These are phyloP conservation scores for Oplegnathus fasciatus DNA, from an alignment of 2,113 vertebrate genomes.

Conservation along the genomic window DNA sequence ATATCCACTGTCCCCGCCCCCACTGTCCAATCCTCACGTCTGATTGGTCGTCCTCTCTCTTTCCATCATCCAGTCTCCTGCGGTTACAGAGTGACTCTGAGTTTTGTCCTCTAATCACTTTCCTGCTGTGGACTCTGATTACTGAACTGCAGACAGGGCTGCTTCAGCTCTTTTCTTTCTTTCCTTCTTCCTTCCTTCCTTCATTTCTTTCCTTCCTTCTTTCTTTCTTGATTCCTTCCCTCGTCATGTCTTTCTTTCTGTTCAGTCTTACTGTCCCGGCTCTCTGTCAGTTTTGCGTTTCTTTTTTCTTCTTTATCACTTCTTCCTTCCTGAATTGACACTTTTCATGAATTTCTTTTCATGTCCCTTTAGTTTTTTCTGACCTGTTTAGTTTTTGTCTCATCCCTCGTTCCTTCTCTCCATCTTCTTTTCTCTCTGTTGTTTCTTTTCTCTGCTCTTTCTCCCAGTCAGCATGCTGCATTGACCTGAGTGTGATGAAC, in stretches of 20 bases:
- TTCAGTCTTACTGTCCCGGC: neutral
- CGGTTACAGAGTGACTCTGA: conserved; percentile 52
- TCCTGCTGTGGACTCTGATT: conserved; percentile 43
- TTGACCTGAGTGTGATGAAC: conserved; percentile 47
- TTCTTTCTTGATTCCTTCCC: neutral
- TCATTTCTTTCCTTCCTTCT: neutral
- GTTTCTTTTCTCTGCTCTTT: neutral
- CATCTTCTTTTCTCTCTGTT: neutral
- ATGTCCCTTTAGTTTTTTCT: neutral
- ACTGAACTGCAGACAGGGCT: conserved; percentile 13
- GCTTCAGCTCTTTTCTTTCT: neutral
- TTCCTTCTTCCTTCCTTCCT: neutral
- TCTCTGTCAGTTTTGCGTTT: neutral
- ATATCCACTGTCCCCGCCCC: conserved; percentile 64
- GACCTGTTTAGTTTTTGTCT: neutral
- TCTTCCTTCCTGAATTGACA: neutral
- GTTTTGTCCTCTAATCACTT: conserved; percentile 35
- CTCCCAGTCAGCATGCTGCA: conserved; percentile 68
- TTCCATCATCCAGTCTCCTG: conserved; percentile 46
- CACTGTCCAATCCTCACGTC: conserved; percentile 59
- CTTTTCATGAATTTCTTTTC: neutral
- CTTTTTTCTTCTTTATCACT: neutral
- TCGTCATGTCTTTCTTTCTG: neutral
- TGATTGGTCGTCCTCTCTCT: conserved; percentile 69
- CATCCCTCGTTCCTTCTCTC: neutral